Evolutionary conservation across 2,888 invertebrate species (phyloP), one percentile per base, ranked within the genome.

Genomic region (Campaea margaritaria): DNA sequence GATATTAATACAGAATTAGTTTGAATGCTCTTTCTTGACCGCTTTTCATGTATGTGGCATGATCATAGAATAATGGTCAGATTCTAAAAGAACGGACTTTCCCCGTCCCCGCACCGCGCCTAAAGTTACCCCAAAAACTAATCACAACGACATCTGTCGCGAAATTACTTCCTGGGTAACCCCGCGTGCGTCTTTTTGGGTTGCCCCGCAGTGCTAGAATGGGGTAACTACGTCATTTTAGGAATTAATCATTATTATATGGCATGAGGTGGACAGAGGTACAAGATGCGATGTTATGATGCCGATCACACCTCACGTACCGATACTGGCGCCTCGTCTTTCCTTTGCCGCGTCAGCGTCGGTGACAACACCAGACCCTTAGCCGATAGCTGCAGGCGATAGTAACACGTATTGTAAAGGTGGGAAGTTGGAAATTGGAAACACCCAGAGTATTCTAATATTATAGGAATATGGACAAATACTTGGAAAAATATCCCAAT

Each of bases 311-410:
- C 59, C 67, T 62, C 61, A 87, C 90, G 81, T 90, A 89, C 89
- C 89, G 86, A 76, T 67, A 83, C 72, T 67, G 67, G 62, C 55
- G 76, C 54, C 60, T 74, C 79, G 69, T 80, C 80, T 76, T 79
- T 82, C 75, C 78, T 78, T 74, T 79, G 87, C 72, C 88, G 84
- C 75, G 85, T 75, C 72, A 84, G 85, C 75, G 86, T 85, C 73
- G 87, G 86, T 68, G 88, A 82, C 75, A 86, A 76, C 78, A 82
- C 82, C 85, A 90, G 82, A 76, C 89, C 90, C 81, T 89, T 87
- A 75, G 87, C 81, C 69, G 91, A 82, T 73, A 81, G 82, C 91
- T 91, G 87, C 78, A 77, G 81, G 77, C 78, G 79, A 82, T 68
- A 80, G 75, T 79, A 77, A 81, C 75, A 79, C 67, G 54, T 68